phyloP scores from a whole-genome alignment of 2,113 vertebrate species.

The Colistium nudipinnis region DNA sequence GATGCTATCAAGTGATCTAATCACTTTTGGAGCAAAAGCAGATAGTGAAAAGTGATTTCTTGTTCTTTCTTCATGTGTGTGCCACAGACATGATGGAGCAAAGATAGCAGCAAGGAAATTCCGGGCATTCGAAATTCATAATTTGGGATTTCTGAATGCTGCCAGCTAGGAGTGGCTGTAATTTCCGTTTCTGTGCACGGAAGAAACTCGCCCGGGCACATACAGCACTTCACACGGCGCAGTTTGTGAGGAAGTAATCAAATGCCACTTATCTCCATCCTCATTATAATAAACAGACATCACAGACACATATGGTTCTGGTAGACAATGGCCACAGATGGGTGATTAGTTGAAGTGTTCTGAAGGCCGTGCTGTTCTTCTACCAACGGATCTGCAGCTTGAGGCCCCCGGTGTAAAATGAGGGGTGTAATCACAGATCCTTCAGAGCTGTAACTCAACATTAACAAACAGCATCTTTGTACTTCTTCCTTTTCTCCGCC shows the following conservation, averaged over 20 bases:
- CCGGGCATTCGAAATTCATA: conserved; percentile 44
- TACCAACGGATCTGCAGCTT: conserved; percentile 46
- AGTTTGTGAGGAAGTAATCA: conserved; percentile 73
- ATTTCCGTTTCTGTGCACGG: conserved; percentile 43
- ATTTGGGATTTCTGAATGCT: conserved; percentile 45
- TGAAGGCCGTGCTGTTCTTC: conserved; percentile 62
- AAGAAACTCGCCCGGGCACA: conserved; percentile 42
- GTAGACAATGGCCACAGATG: conserved; percentile 76
- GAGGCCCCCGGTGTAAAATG: conserved; percentile 49
- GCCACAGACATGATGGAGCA: conserved; percentile 36
- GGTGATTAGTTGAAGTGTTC: conserved; percentile 73
- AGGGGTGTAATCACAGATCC: conserved; percentile 67
- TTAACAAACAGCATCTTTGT: conserved; percentile 39
- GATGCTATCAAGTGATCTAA: conserved; percentile 69
- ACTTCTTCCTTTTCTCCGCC: conserved; percentile 8
- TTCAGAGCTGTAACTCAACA: conserved; percentile 50
- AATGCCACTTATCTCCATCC: conserved; percentile 72
- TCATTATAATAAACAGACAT: conserved; percentile 73
- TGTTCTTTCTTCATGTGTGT: conserved; percentile 51
- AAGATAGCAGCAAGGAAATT: conserved; percentile 58
- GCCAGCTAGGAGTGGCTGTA: conserved; percentile 35
- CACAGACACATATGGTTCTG: conserved; percentile 62
- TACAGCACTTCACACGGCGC: conserved; percentile 39
- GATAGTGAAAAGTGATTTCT: conserved; percentile 65
- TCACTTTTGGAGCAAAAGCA: conserved; percentile 63